phyloP scores from a whole-genome alignment of 2,888 invertebrate species.

The Melanargia galathea region DNA sequence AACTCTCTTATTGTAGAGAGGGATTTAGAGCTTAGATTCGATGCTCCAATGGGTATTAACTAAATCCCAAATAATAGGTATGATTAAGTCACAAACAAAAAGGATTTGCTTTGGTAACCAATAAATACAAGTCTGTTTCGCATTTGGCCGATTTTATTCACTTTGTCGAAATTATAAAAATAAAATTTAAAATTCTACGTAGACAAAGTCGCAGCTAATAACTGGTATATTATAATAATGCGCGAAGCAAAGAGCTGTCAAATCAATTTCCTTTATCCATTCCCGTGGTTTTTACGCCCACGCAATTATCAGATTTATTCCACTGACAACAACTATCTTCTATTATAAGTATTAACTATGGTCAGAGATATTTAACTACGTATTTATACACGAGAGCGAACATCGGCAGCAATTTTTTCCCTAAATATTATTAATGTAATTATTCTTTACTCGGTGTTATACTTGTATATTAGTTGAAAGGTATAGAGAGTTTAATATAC shows the following conservation, averaged over 20 bases:
- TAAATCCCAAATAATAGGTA: too few relatives aligned
- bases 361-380: background rate
- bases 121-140: too few relatives aligned
- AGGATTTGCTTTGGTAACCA: too few relatives aligned
- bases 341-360: conserved; percentile 7
- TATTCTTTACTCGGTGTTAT: too few relatives aligned
- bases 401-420: background rate
- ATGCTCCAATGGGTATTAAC: too few relatives aligned
- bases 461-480: too few relatives aligned
- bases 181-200: background rate
- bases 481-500: too few relatives aligned
- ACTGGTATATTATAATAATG: background rate
- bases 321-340: conserved; percentile 15
- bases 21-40: too few relatives aligned
- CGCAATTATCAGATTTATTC: conserved; percentile 24
- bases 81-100: too few relatives aligned
- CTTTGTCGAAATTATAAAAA: background rate
- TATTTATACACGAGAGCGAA: background rate
- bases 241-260: conserved; percentile 24
- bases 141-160: background rate
- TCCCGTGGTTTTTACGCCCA: conserved; percentile 9
- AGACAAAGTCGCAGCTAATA: background rate
- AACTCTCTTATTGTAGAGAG: too few relatives aligned
- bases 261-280: conserved; percentile 27
- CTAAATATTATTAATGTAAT: too few relatives aligned